Percentiles rank a stretch among this genome's conserved stretches.
Conservation (phyloP, 2,797 vertebrate genomes). For the Macroramphosus scolopax region DNA sequence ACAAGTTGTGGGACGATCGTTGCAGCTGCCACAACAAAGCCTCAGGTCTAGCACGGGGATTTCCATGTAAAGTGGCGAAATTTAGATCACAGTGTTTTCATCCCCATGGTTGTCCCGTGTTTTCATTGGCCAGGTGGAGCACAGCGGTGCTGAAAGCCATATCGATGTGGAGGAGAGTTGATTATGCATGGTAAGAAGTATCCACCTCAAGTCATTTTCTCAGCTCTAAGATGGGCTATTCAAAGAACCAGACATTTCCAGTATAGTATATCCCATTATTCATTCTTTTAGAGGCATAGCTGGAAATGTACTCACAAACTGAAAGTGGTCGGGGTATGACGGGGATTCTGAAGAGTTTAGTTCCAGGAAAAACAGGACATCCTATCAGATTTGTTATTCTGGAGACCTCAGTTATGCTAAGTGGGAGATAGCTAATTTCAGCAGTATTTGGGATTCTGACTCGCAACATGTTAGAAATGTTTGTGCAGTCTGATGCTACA, state of each 20-base stretch:
- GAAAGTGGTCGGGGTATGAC: slow-evolving; percentile 40
- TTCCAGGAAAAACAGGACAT: slow-evolving; percentile 56
- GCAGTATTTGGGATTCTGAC: slow-evolving; percentile 25
- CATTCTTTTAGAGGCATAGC: slow-evolving; percentile 61
- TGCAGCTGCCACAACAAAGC: slow-evolving; percentile 69
- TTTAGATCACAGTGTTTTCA: slow-evolving; percentile 62
- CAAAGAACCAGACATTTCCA: slow-evolving; percentile 56
- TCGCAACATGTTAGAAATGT: too few relatives aligned
- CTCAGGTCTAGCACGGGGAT: slow-evolving; percentile 51
- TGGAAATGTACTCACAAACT: slow-evolving; percentile 64
- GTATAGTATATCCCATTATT: slow-evolving; percentile 58
- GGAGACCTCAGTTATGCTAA: slow-evolving; percentile 55
- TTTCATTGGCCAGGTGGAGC: slow-evolving; percentile 60
- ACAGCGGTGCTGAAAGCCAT: slow-evolving; percentile 59
- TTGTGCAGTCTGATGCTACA: neutral
- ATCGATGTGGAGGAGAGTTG: slow-evolving; percentile 59
- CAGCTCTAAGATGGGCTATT: slow-evolving; percentile 60
- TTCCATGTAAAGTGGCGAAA: slow-evolving; percentile 58
- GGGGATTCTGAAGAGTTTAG: slow-evolving; percentile 37
- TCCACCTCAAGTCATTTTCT: slow-evolving; percentile 67
- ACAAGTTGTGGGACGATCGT: slow-evolving; percentile 56
- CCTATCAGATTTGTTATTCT: slow-evolving; percentile 37
- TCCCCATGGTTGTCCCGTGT: slow-evolving; percentile 55
- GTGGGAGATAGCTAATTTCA: slow-evolving; percentile 34
- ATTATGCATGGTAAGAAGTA: slow-evolving; percentile 68